Evolutionary conservation across 2,797 vertebrate genomes (phyloP).

Genomic region (Telmatherina bonti): DNA sequence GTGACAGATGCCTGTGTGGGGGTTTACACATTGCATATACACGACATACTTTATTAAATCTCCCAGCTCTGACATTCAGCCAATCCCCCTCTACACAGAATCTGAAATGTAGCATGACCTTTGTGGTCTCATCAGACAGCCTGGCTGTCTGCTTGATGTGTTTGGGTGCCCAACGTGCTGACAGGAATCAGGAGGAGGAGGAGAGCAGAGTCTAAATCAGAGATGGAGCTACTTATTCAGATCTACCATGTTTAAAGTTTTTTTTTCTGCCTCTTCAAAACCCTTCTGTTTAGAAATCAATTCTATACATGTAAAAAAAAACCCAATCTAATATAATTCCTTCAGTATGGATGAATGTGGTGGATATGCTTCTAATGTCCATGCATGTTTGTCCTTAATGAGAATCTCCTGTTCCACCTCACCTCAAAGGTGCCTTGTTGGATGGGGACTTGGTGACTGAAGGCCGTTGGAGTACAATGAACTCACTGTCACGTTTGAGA

Average conservation of each 20-base stretch:
- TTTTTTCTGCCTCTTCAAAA: constrained; percentile 7
- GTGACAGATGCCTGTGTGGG: constrained; percentile 57
- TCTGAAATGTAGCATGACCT: constrained; percentile 79
- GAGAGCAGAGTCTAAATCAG: constrained; percentile 42
- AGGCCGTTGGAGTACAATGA: too few species aligned
- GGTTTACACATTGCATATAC: constrained; percentile 35
- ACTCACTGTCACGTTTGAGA: neutral
- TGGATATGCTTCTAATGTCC: constrained; percentile 26
- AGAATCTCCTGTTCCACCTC: too few species aligned
- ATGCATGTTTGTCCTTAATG: too few species aligned
- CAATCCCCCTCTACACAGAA: constrained; percentile 59
- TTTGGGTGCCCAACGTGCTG: constrained; percentile 67
- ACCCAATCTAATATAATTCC: constrained; percentile 35
- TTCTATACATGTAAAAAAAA: constrained; percentile 26
- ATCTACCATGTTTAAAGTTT: constrained; percentile 49
- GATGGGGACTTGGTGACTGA: too few species aligned
- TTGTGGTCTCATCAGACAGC: constrained; percentile 67
- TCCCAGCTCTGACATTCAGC: constrained; percentile 51
- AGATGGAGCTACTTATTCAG: constrained; percentile 57
- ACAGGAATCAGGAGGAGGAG: constrained; percentile 66
- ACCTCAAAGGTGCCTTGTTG: too few species aligned
- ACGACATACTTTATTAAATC: constrained; percentile 67
- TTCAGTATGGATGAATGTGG: constrained; percentile 28
- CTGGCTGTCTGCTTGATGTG: constrained; percentile 70
- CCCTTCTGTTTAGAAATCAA: constrained; percentile 35